Percentiles rank a stretch among this genome's conserved stretches.
Conservation (phyloP, 2,888 invertebrate genomes). For the Xestia ashworthii region DNA sequence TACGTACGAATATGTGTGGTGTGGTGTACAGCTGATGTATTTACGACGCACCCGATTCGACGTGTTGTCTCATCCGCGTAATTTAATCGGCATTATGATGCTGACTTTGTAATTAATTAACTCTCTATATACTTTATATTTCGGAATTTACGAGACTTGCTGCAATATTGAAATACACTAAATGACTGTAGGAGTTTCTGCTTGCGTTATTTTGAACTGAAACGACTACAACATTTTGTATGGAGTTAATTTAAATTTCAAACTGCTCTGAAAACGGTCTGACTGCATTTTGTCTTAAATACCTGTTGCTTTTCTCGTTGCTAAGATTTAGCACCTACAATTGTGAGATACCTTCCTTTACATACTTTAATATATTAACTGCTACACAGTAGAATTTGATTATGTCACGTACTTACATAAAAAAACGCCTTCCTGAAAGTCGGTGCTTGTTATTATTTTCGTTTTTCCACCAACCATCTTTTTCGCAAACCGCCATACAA, state of each 20-base stretch:
- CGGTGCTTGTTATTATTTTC: background rate
- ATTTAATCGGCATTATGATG: slow-evolving; percentile 84
- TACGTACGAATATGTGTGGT: slow-evolving; percentile 57
- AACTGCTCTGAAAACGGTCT: slow-evolving; percentile 28
- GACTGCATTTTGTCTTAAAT: slow-evolving; percentile 38
- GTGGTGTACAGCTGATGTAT: slow-evolving; percentile 83
- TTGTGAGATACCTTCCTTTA: slow-evolving; percentile 10
- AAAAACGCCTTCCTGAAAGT: background rate
- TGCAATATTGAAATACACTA: slow-evolving; percentile 22
- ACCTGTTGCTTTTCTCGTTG: slow-evolving; percentile 50
- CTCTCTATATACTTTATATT: slow-evolving; percentile 68
- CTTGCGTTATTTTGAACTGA: slow-evolving; percentile 17
- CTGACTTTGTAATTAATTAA: slow-evolving; percentile 78
- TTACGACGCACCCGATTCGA: slow-evolving; percentile 78
- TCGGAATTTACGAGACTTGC: slow-evolving; percentile 25
- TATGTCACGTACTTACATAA: background rate
- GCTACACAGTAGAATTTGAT: background rate
- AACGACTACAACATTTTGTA: slow-evolving; percentile 28
- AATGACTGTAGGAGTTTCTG: slow-evolving; percentile 17
- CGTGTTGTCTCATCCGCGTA: slow-evolving; percentile 79
- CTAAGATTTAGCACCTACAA: slow-evolving; percentile 35
- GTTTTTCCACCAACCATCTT: background rate
- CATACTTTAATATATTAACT: background rate
- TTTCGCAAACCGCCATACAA: background rate
- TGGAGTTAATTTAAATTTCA: slow-evolving; percentile 49